phyloP scores from a whole-genome alignment of 2,888 invertebrate genomes.

The Diaphora mendica region DNA sequence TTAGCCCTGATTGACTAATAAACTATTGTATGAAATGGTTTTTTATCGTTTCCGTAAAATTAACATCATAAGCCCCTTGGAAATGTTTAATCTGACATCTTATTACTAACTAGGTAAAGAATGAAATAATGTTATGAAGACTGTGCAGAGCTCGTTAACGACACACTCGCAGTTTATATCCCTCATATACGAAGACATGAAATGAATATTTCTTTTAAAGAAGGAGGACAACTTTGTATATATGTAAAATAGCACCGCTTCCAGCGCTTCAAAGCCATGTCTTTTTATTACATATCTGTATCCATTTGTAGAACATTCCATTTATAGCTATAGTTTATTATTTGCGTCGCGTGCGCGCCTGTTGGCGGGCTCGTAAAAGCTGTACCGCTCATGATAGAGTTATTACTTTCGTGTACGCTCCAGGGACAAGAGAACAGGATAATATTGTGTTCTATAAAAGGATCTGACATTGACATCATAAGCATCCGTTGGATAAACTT shows the following conservation, averaged over 20 bases:
- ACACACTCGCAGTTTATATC: not conserved
- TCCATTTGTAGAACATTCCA: slow-evolving; percentile 29
- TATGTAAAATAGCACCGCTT: slow-evolving; percentile 13
- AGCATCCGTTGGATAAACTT: slow-evolving; percentile 19
- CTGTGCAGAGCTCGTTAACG: not conserved
- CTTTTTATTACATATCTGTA: slow-evolving; percentile 25
- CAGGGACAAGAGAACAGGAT: slow-evolving; percentile 9
- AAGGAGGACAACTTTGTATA: slow-evolving; percentile 26
- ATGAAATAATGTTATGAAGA: not conserved
- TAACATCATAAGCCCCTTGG: not conserved
- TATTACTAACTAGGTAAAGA: not conserved
- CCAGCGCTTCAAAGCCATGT: slow-evolving; percentile 1
- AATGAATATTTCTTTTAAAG: slow-evolving; percentile 23
- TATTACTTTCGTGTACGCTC: slow-evolving; percentile 28
- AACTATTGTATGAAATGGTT: not conserved
- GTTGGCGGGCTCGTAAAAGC: slow-evolving; percentile 37
- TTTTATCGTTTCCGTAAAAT: not conserved
- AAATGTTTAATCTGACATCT: not conserved
- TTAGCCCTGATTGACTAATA: too few species aligned
- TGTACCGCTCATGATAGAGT: slow-evolving; percentile 25
- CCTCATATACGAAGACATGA: not conserved
- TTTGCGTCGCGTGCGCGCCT: slow-evolving; percentile 40
- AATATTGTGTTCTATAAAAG: slow-evolving; percentile 27
- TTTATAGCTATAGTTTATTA: slow-evolving; percentile 50
- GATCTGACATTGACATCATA: slow-evolving; percentile 42